A percentile compares a stretch with the other conserved stretches of the same genome.
phyloP scores from a whole-genome alignment of 2,888 invertebrate species.

The Polymixis lichenea region DNA sequence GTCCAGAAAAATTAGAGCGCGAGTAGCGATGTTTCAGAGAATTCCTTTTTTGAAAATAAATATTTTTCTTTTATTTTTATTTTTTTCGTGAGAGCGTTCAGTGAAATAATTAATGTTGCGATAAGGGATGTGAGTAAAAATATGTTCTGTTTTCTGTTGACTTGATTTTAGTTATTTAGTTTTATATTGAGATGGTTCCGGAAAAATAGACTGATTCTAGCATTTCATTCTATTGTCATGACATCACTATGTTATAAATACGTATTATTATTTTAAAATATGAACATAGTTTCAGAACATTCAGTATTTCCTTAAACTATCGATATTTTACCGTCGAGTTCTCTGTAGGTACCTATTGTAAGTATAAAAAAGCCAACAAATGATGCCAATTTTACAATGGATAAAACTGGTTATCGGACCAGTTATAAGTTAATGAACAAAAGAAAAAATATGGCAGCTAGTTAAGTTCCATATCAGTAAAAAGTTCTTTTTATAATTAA shows the following conservation, averaged over 20 bases:
- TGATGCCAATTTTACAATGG: slow-evolving; percentile 43
- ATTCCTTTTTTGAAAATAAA: slow-evolving; percentile 53
- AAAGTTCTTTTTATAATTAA: slow-evolving; percentile 53
- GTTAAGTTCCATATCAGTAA: slow-evolving; percentile 35
- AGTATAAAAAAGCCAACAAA: slow-evolving; percentile 11
- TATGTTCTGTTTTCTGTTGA: slow-evolving; percentile 4
- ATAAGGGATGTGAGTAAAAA: slow-evolving; percentile 6
- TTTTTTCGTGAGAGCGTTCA: slow-evolving; percentile 5
- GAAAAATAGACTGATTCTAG: slow-evolving; percentile 18
- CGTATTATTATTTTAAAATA: slow-evolving; percentile 9
- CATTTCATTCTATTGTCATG: slow-evolving; percentile 25
- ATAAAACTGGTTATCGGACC: slow-evolving; percentile 48
- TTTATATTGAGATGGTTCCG: neutral
- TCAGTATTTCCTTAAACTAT: slow-evolving; percentile 29
- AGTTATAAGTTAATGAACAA: slow-evolving; percentile 38
- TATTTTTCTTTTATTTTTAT: slow-evolving; percentile 22
- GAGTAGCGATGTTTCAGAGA: slow-evolving; percentile 78
- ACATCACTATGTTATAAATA: slow-evolving; percentile 17
- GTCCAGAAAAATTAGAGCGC: slow-evolving; percentile 90
- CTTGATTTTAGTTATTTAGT: slow-evolving; percentile 8
- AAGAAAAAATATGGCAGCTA: slow-evolving; percentile 44
- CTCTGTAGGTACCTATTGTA: slow-evolving; percentile 12
- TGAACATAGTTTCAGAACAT: neutral
- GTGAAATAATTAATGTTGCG: slow-evolving; percentile 18
- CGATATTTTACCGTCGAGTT: neutral